Evolutionary conservation across 2,888 invertebrate species (phyloP), one percentile per base, ranked within the genome.

Genomic region (Oscheius onirici): DNA sequence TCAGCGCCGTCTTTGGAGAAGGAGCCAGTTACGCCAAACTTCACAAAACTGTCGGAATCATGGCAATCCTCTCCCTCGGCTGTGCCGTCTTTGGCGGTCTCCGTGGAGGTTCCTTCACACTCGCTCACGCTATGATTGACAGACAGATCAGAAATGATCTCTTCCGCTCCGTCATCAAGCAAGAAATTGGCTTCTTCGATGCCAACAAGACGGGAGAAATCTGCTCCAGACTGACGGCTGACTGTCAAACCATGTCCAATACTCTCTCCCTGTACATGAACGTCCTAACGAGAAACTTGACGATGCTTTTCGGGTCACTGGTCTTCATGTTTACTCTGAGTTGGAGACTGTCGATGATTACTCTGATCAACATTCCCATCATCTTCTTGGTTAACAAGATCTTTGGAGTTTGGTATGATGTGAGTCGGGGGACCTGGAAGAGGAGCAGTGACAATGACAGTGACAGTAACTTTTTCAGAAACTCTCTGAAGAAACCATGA

Each of bases 221-320:
- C 41, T 88, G 88, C 20, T 89, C 89, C 0, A 79, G 89, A n/a
- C 78, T 89, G 44, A 88, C 88, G 1, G 88, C 89, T 17, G 89
- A 89, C 81, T 88, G 89, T 24, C 88, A 89, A 51, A 88, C 88
- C 0, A 88, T 89, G 89, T 88, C 88, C 61, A 88, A 89, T 71
- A 87, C 88, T 1, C 78, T 89, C 13, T 85, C 87, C 0, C 83
- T 88, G n/a, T 89, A 89, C 79, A 83, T 88, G 76, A 89, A 89
- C 76, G 86, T 89, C 6, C 86, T 89, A 57, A 79, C 78, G 0
- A 74, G 89, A 60, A 89, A 87, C 79, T 49, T 88, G 10, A 87
- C 88, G 51, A 83, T 88, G 87, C 65, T 86, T 71, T 81, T 88
- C 72, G 89, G 89, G 17, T 87, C 88, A 8, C 73, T 88, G 11